Conservation (phyloP, 2,888 invertebrate species). For the Chymomyza fuscimana region DNA sequence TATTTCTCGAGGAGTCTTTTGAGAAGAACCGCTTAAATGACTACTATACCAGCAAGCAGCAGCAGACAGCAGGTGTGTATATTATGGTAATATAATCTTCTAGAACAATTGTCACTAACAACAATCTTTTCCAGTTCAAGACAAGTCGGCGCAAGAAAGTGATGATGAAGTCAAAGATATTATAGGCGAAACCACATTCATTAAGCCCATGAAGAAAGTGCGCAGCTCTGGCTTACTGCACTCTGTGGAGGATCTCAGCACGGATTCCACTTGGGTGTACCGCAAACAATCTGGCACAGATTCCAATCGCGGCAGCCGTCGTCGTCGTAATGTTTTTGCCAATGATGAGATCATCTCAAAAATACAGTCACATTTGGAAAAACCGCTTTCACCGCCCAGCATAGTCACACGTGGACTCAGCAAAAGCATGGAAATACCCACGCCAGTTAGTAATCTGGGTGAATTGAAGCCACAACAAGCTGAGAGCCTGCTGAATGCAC, state of each 20-base stretch:
- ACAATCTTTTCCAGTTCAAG: conserved; percentile 43
- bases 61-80: conserved; percentile 32
- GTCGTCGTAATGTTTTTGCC: conserved; percentile 78
- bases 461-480: conserved; percentile 63
- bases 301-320: conserved; percentile 79
- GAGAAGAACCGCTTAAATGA: conserved; percentile 78
- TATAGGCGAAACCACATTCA: conserved; percentile 81
- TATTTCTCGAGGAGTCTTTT: conserved; percentile 78
- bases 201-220: conserved; percentile 83
- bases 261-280: conserved; percentile 88
- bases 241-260: conserved; percentile 87
- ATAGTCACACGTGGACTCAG: conserved; percentile 78
- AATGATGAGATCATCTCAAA: conserved; percentile 79
- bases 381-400: conserved; percentile 75
- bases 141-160: conserved; percentile 76
- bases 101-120: conserved; percentile 19
- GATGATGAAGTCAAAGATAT: conserved; percentile 82
- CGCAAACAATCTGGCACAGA: conserved; percentile 80
- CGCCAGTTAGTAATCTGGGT: conserved; percentile 78
- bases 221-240: conserved; percentile 86
- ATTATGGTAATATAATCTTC: neutral
- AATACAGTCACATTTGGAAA: conserved; percentile 77
- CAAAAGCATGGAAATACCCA: conserved; percentile 80
- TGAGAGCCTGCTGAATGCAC: conserved; percentile 55
- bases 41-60: conserved; percentile 71